phyloP scores from a whole-genome alignment of 2,113 vertebrate genomes.

The Carassius carassius region DNA sequence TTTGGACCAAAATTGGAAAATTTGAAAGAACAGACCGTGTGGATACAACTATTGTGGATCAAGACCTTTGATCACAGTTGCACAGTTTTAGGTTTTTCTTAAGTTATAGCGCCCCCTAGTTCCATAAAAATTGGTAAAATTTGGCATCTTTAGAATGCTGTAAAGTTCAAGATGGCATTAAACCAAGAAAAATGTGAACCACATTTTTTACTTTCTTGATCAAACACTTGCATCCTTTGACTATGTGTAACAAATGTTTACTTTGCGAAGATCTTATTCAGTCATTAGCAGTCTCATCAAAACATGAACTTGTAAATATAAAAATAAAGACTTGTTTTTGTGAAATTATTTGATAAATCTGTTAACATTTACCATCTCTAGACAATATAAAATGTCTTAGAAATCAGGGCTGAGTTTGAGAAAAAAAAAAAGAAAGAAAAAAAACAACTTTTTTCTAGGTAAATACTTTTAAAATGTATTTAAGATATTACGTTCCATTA shows the following conservation, averaged over 20 bases:
- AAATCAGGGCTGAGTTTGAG: neutral
- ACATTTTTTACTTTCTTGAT: neutral
- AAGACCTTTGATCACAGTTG: neutral
- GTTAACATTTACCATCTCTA: neutral
- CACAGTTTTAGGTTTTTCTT: neutral
- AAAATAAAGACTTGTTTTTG: neutral
- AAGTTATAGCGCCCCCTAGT: constrained; percentile 10
- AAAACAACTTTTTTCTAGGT: neutral
- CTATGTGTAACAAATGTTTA: neutral
- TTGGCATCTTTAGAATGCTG: neutral
- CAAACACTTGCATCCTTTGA: neutral
- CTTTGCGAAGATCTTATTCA: neutral
- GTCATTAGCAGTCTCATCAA: neutral
- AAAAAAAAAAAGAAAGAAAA: too few relatives aligned
- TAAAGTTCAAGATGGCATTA: neutral
- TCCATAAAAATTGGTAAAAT: neutral
- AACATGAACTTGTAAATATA: neutral
- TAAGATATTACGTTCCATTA: neutral
- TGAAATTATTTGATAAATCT: too few relatives aligned
- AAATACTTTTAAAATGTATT: neutral
- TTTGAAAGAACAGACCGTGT: neutral
- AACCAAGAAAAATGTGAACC: neutral
- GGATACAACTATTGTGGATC: constrained; percentile 5
- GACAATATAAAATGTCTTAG: neutral
- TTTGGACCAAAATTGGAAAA: neutral